phyloP scores from a whole-genome alignment of 2,113 vertebrate genomes.

The Menura novaehollandiae region DNA sequence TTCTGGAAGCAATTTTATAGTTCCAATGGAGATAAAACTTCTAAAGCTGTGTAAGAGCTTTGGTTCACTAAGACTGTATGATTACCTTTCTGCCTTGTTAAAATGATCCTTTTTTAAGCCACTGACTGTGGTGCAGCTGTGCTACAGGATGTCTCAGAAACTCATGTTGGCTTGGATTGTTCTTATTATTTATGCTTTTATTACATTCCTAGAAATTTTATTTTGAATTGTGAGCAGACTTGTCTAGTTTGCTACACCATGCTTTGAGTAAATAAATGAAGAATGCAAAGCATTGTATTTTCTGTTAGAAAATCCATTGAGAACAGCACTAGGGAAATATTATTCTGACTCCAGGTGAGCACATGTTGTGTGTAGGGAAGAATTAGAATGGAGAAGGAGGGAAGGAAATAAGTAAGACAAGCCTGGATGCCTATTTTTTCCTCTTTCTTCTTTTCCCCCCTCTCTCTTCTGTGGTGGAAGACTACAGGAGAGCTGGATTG shows the following conservation, averaged over 20 bases:
- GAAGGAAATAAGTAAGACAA: not conserved
- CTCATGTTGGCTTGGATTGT: not conserved
- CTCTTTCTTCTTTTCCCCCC: not conserved
- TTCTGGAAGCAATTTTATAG: not conserved
- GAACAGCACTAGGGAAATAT: not conserved
- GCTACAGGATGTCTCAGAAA: not conserved
- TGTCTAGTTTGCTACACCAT: not conserved
- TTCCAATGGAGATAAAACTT: not conserved
- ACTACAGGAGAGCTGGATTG: not conserved
- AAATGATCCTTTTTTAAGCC: not conserved
- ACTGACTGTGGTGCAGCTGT: not conserved
- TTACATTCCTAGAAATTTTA: not conserved
- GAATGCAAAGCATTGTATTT: not conserved
- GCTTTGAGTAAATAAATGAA: not conserved
- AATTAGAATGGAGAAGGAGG: not conserved
- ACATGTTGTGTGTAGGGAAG: rapidly evolving
- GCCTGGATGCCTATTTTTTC: not conserved
- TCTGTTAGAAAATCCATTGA: not conserved
- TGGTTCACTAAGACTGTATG: not conserved
- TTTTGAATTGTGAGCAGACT: not conserved
- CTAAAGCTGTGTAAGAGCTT: not conserved
- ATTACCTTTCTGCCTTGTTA: not conserved
- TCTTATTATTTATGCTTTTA: not conserved
- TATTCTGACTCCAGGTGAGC: not conserved
- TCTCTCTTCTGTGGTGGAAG: not conserved